phyloP scores from a whole-genome alignment of 2,113 vertebrate genomes.

The Aspidoscelis tigris region DNA sequence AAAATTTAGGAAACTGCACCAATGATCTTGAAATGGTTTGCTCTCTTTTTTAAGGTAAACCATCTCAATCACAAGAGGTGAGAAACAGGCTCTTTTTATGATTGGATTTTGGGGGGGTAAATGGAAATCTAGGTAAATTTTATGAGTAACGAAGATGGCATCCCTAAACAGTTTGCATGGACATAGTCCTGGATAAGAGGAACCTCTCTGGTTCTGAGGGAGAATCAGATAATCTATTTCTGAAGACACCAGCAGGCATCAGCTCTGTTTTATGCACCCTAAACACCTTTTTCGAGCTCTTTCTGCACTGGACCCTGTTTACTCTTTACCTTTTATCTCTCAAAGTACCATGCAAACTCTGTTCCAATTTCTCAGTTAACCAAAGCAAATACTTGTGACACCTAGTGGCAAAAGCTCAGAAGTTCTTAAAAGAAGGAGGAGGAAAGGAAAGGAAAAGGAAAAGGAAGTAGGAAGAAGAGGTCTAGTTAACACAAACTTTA shows the following conservation, averaged over 20 bases:
- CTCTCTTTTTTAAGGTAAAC: background rate
- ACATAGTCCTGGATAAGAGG: too few relatives aligned
- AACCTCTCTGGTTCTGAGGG: too few relatives aligned
- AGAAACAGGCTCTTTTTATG: background rate
- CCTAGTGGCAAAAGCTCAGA: constrained; percentile 52
- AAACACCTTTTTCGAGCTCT: background rate
- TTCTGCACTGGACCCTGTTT: background rate
- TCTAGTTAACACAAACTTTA: background rate
- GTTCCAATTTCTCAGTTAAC: background rate
- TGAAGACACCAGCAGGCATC: background rate
- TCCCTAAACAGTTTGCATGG: too few relatives aligned
- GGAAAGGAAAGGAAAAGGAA: constrained; percentile 27
- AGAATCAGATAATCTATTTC: too few relatives aligned
- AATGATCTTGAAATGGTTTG: background rate
- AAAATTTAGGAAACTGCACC: background rate
- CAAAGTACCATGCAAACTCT: background rate
- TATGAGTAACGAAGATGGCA: too few relatives aligned
- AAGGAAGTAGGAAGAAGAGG: background rate
- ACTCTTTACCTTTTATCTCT: background rate
- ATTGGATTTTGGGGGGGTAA: too few relatives aligned
- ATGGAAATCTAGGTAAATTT: too few relatives aligned
- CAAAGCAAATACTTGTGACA: constrained; percentile 32
- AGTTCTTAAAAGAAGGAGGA: background rate
- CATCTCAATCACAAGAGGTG: too few relatives aligned
- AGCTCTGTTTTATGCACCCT: background rate